Evolutionary conservation across 1,140 invertebrate genomes (phyloP), one percentile per base, ranked within the genome.

Genomic region (Ceratosolen fusciceps): DNA sequence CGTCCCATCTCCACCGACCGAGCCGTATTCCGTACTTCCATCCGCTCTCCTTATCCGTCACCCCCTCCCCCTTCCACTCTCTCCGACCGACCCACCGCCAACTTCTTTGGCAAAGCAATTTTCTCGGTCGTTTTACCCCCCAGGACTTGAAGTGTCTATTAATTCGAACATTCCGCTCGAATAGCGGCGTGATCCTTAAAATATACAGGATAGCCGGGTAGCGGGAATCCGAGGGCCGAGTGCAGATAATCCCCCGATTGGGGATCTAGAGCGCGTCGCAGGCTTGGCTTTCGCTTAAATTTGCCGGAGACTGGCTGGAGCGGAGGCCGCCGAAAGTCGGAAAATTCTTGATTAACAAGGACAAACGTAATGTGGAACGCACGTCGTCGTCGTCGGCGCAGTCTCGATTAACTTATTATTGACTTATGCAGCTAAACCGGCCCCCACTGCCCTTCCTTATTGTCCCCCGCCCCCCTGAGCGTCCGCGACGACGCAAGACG

Each of bases 201-300:
- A 75, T 77, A 75, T 77, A 54, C 74, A 75, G 58, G 56, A 74
- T 12, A 24, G 14, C 8, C 37, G 10, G 60, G 60, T n/a, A n/a
- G 56, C 14, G 16, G 21, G 34, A 67, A n/a, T 67, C 62, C 24
- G 26, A 67, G 62, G 39, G 58, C 29, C 10, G 2, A 31, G 7
- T 39, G 5, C 47, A 43, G 39, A 37, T 52, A 75, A 75, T 19
- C 58, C 43, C 37, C 43, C 37, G 29, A 65, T 39, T 39, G 21
- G n/a, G n/a, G n/a, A n/a, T n/a, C 12, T 1, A 24, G 26, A 9
- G 24, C 37, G 29, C 4, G 29, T n/a, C 31, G 4, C 1, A 31
- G 7, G 82, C 85, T 83, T 82, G n/a, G 82, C 82, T 85, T 85
- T 84, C 85, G 87, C 86, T 89, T 89, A 89, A 89, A 89, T 89